Conservation (phyloP, 2,113 vertebrate species). For the Ptyas mucosa region DNA sequence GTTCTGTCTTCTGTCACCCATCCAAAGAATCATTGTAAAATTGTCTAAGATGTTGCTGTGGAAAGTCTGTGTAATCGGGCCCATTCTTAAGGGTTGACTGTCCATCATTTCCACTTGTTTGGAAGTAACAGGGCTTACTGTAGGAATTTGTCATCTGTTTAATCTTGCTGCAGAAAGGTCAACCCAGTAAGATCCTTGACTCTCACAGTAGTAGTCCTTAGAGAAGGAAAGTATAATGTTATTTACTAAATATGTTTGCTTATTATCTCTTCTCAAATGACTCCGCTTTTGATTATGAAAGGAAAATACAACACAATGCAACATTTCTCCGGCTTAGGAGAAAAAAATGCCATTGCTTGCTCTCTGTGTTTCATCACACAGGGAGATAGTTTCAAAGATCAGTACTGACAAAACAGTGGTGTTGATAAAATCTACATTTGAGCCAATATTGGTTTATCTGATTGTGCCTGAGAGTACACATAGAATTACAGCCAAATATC, state of each 20-base stretch:
- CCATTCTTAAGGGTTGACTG: not conserved
- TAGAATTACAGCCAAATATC: not conserved
- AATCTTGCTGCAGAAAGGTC: not conserved
- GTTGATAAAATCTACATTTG: not conserved
- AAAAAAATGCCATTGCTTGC: not conserved
- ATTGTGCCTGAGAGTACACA: not conserved
- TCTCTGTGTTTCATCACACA: not conserved
- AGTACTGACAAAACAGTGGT: not conserved
- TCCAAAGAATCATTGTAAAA: not conserved
- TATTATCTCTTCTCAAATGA: conserved; percentile 15
- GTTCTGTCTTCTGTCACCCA: not conserved
- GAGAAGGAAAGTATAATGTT: not conserved
- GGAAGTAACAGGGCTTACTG: not conserved
- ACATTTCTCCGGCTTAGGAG: not conserved
- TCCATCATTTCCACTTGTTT: not conserved
- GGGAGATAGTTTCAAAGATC: not conserved
- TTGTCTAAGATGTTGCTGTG: not conserved
- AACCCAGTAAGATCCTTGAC: not conserved
- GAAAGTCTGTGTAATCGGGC: not conserved
- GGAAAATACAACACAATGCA: not conserved
- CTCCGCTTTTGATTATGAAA: not conserved
- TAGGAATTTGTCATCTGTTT: not conserved
- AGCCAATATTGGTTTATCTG: not conserved
- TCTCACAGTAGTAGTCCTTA: conserved; percentile 4
- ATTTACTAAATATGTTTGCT: conserved; percentile 7